phyloP scores from a whole-genome alignment of 2,797 vertebrate genomes.

The Perodicticus potto region DNA sequence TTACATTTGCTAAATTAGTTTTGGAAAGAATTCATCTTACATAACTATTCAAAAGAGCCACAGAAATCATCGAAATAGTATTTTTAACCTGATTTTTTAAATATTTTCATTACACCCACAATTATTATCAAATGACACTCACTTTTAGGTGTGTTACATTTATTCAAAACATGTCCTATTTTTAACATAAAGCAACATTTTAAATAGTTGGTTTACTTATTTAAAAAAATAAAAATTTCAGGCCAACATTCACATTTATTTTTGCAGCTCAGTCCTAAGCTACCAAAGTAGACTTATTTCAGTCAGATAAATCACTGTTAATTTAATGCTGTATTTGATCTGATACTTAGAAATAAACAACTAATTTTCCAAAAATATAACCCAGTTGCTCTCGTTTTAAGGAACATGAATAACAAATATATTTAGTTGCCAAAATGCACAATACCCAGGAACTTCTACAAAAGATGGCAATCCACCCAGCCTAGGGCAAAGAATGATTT shows the following conservation, averaged over 20 bases:
- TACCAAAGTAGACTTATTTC: conserved; percentile 77
- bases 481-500: conserved; percentile 52
- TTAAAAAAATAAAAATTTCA: conserved; percentile 65
- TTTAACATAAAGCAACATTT: conserved; percentile 65
- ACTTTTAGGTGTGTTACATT: conserved; percentile 54
- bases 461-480: conserved; percentile 53
- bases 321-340: conserved; percentile 77
- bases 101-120: conserved; percentile 63
- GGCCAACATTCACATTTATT: conserved; percentile 76
- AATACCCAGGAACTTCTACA: conserved; percentile 66
- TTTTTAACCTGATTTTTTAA: conserved; percentile 60
- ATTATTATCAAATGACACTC: conserved; percentile 67
- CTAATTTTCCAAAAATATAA: conserved; percentile 87
- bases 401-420: conserved; percentile 74
- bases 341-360: conserved; percentile 85
- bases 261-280: conserved; percentile 69
- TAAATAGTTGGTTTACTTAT: conserved; percentile 74
- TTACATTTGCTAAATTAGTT: conserved; percentile 5
- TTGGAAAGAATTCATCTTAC: conserved; percentile 41
- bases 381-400: conserved; percentile 79
- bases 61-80: conserved; percentile 55
- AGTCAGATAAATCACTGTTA: conserved; percentile 79
- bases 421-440: conserved; percentile 75
- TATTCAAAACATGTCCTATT: conserved; percentile 70
- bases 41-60: conserved; percentile 25